Evolutionary conservation across 2,888 invertebrate genomes (phyloP).

Genomic region (Drosophila colorata): DNA sequence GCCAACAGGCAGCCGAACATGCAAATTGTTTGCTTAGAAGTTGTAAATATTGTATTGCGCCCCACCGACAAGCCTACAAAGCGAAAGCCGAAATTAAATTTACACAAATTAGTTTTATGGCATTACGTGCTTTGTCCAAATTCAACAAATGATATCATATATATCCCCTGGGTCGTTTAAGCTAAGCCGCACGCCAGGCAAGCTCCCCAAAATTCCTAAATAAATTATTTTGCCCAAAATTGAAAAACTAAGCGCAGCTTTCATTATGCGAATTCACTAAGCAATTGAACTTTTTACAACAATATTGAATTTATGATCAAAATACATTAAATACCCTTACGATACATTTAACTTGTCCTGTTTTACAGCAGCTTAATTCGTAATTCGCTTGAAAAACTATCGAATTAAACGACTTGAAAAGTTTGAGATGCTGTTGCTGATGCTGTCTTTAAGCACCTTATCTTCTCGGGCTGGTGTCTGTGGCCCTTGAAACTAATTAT

Average conservation of each 20-base stretch:
- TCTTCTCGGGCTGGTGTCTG: background rate
- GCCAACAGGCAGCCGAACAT: constrained; percentile 37
- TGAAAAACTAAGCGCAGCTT: constrained; percentile 36
- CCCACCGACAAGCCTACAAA: constrained; percentile 33
- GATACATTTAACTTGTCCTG: no score
- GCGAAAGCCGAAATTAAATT: constrained; percentile 69
- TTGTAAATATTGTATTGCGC: constrained; percentile 77
- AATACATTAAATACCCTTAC: no score
- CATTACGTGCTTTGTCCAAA: constrained; percentile 40
- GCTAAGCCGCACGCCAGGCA: constrained; percentile 24
- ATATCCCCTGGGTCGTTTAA: constrained; percentile 19
- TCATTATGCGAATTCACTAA: background rate
- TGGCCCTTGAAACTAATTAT: constrained; percentile 33
- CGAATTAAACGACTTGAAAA: constrained; percentile 5
- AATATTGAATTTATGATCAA: background rate
- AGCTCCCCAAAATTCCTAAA: background rate
- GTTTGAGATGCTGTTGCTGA: background rate
- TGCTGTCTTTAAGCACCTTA: background rate
- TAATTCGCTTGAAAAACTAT: constrained; percentile 5
- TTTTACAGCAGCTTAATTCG: background rate
- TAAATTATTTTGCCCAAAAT: constrained; percentile 22
- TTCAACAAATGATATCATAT: constrained; percentile 43
- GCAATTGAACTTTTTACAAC: background rate
- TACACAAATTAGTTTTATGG: constrained; percentile 78
- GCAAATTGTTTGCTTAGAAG: constrained; percentile 78